phyloP scores from a whole-genome alignment of 2,113 vertebrate species.

The Macrotis lagotis region DNA sequence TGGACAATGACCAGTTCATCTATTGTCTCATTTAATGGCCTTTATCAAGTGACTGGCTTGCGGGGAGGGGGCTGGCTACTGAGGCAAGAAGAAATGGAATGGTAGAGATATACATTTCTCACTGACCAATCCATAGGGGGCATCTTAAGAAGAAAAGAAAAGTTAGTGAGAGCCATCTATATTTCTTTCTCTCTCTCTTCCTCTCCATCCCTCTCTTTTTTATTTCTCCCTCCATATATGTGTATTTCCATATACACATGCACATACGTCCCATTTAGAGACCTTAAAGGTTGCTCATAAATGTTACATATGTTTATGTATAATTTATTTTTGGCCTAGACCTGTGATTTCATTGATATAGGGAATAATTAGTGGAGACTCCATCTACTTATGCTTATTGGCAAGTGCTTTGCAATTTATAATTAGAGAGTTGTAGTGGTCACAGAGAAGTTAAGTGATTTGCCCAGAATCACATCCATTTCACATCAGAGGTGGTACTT shows the following conservation, averaged over 20 bases:
- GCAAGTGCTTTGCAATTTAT: not conserved
- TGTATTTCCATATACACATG: not conserved
- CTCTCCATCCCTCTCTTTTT: not conserved
- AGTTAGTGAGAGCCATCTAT: not conserved
- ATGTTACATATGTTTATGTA: not conserved
- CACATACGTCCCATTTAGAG: not conserved
- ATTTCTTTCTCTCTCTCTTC: not conserved
- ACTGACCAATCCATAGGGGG: not conserved
- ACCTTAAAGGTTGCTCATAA: not conserved
- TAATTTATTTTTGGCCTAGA: not conserved
- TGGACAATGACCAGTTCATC: not conserved
- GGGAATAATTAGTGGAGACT: not conserved
- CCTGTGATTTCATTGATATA: not conserved
- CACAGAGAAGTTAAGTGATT: not conserved
- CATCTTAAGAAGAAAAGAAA: not conserved
- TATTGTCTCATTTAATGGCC: not conserved
- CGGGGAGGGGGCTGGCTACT: not conserved
- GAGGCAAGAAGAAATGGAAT: not conserved
- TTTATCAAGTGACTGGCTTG: not conserved
- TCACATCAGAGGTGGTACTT: not conserved
- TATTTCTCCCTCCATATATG: not conserved
- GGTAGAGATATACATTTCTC: not conserved
- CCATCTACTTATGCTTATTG: not conserved
- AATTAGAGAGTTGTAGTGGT: not conserved
- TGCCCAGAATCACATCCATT: not conserved